These are phyloP conservation scores for Echinarachnius parma DNA, from an alignment of 53 echinoderm and acorn worm genomes.

Conservation along the genomic window DNA sequence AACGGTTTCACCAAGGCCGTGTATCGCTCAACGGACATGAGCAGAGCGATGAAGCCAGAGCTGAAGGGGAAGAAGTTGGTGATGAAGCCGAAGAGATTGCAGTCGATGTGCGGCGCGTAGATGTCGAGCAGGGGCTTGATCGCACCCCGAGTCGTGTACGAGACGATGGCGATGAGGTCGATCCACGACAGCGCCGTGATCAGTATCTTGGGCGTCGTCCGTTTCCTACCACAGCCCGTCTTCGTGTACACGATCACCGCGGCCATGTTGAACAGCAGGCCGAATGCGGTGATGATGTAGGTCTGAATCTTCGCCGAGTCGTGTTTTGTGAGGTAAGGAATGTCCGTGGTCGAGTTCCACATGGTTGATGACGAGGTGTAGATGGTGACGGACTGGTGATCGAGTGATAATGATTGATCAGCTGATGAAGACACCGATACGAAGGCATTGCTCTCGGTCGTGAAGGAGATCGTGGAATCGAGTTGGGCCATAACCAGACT, in stretches of 20 bases:
- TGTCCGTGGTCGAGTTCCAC: background rate
- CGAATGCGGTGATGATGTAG: conserved; percentile 4
- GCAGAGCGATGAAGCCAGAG: conserved; percentile 10
- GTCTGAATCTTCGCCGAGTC: conserved; percentile 2
- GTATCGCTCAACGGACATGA: conserved; percentile 42
- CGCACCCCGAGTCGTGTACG: conserved; percentile 12
- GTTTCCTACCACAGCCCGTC: conserved; percentile 7
- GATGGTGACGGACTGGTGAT: too few relatives aligned
- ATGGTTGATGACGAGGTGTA: background rate
- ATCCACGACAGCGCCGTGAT: conserved; percentile 28
- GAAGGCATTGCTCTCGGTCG: too few relatives aligned
- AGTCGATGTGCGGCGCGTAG: background rate
- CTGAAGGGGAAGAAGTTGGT: conserved; percentile 29
- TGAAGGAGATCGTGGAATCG: too few relatives aligned
- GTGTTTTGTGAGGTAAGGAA: background rate
- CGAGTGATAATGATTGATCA: too few relatives aligned
- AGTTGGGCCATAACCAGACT: too few relatives aligned
- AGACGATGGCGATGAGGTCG: conserved; percentile 21
- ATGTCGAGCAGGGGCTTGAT: background rate
- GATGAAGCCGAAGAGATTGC: conserved; percentile 44
- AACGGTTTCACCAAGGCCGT: conserved; percentile 32
- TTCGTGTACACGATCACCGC: conserved; percentile 19
- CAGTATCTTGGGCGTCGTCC: conserved; percentile 1
- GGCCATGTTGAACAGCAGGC: conserved; percentile 19
- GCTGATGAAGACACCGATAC: too few relatives aligned